phyloP scores from a whole-genome alignment of 2,888 invertebrate genomes.

The Apotomis betuletana region DNA sequence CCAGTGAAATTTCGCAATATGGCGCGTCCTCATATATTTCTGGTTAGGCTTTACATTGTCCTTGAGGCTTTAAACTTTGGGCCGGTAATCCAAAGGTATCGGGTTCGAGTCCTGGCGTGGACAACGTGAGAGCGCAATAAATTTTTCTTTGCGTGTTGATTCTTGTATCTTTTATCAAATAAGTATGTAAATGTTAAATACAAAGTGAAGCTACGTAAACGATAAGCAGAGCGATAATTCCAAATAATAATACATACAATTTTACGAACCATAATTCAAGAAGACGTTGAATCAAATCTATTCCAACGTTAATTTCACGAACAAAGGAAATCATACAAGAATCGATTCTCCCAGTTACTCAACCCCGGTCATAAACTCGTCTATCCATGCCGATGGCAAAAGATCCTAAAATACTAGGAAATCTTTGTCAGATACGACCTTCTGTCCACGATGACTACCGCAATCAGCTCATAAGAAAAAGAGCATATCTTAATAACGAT shows the following conservation, averaged over 20 bases:
- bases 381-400: slow-evolving; percentile 9
- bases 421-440: neutral
- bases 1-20: no score
- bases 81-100: no score
- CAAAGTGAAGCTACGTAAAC: no score
- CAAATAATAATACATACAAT: neutral
- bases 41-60: no score
- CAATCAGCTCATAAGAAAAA: neutral
- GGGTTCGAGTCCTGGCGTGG: no score
- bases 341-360: slow-evolving; percentile 29
- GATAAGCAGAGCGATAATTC: no score
- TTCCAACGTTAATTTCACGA: slow-evolving; percentile 24
- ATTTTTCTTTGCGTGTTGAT: no score
- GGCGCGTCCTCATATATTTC: no score
- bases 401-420: neutral
- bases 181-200: no score
- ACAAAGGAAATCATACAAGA: slow-evolving; percentile 30
- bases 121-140: no score
- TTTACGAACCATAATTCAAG: neutral
- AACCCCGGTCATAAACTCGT: slow-evolving; percentile 23
- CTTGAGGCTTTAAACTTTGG: no score
- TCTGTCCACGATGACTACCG: neutral
- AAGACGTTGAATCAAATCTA: slow-evolving; percentile 2
- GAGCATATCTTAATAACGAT: neutral
- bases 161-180: no score